Conservation (phyloP, 2,888 invertebrate species). For the Drosophila monieri region DNA sequence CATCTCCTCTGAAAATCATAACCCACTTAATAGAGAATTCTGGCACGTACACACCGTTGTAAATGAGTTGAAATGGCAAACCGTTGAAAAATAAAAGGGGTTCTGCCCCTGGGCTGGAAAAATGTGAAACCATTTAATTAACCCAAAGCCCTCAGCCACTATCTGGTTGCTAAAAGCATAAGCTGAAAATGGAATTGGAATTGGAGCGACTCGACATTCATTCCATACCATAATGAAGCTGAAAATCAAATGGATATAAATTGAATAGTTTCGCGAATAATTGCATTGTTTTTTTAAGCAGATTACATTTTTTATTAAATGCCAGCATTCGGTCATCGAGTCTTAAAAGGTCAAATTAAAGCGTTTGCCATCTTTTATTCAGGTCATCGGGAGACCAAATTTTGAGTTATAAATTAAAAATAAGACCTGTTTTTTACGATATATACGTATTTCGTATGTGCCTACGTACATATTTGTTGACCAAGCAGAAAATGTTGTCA, state of each 20-base stretch:
- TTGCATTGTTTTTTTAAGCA: not conserved
- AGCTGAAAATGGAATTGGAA: not conserved
- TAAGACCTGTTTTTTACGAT: not conserved
- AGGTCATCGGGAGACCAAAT: not conserved
- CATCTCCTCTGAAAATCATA: slow-evolving; percentile 3
- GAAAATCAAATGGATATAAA: not conserved
- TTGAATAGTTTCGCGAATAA: not conserved
- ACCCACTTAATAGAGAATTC: not conserved
- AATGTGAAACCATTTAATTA: slow-evolving; percentile 5
- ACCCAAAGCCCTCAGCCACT: not conserved
- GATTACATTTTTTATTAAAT: not conserved
- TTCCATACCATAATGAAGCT: too few relatives aligned
- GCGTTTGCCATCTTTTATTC: not conserved
- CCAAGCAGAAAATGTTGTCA: slow-evolving; percentile 6
- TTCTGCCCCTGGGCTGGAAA: not conserved
- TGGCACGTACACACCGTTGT: slow-evolving; percentile 1
- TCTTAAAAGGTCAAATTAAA: slow-evolving; percentile 1
- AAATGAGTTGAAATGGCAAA: not conserved
- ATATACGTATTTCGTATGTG: not conserved
- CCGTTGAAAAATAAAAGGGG: slow-evolving; percentile 1
- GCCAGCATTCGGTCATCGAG: not conserved
- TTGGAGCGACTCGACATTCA: not conserved
- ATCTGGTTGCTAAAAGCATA: slow-evolving; percentile 1
- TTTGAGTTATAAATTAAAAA: not conserved
- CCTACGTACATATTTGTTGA: slow-evolving; percentile 4